Evolutionary conservation across 2,888 invertebrate species (phyloP).

Genomic region (Furcula furcula): DNA sequence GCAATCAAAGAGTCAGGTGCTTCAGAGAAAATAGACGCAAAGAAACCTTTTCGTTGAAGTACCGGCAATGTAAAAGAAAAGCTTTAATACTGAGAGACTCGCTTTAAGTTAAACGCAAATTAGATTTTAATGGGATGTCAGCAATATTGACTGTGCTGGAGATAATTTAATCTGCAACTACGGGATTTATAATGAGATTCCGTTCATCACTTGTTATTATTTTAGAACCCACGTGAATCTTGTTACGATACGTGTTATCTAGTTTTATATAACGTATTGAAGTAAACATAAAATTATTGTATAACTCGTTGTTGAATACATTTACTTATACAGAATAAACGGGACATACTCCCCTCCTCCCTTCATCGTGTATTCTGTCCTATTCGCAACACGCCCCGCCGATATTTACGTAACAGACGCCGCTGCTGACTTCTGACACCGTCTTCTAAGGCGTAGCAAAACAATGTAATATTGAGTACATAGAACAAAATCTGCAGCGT

Average conservation of each 20-base stretch:
- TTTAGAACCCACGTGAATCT: neutral
- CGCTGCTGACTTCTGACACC: constrained; percentile 69
- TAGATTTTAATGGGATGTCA: constrained; percentile 51
- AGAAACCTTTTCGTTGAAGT: constrained; percentile 27
- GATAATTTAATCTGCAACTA: constrained; percentile 25
- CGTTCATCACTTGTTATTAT: neutral
- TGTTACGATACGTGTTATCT: constrained; percentile 10
- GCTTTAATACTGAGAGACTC: constrained; percentile 36
- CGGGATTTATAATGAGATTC: constrained; percentile 34
- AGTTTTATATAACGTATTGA: constrained; percentile 40
- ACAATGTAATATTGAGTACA: constrained; percentile 49
- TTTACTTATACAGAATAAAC: constrained; percentile 59
- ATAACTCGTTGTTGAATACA: constrained; percentile 60
- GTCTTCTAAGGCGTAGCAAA: constrained; percentile 54
- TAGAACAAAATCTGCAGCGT: constrained; percentile 50
- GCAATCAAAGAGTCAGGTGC: constrained; percentile 12
- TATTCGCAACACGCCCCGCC: constrained; percentile 75
- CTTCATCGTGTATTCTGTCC: constrained; percentile 77
- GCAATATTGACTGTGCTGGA: constrained; percentile 42
- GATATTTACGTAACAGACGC: constrained; percentile 77
- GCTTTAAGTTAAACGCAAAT: constrained; percentile 52
- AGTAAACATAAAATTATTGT: constrained; percentile 57
- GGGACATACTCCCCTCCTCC: constrained; percentile 56
- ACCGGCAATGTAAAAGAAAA: constrained; percentile 42
- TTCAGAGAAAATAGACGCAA: constrained; percentile 17